These are phyloP conservation scores for Rhogogaster chlorosoma DNA, from an alignment of 2,888 invertebrate species.

Conservation along the genomic window DNA sequence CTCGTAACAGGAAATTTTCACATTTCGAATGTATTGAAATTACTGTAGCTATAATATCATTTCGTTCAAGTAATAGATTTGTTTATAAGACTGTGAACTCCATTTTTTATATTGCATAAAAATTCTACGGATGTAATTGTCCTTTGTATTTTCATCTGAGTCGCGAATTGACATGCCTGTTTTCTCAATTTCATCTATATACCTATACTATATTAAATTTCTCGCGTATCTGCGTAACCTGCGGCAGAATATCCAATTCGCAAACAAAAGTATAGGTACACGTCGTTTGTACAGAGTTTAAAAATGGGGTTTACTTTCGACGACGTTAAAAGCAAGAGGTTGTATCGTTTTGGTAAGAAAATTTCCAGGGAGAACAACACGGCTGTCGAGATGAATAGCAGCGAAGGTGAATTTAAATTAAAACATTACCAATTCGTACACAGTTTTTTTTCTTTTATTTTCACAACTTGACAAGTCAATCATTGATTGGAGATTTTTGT, in stretches of 20 bases:
- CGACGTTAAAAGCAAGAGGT: slow-evolving; percentile 10
- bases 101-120: not conserved
- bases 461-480: not conserved
- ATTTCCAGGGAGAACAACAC: not conserved
- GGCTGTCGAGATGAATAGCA: not conserved
- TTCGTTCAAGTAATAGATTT: not conserved
- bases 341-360: not conserved
- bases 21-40: not conserved
- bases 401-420: slow-evolving; percentile 4
- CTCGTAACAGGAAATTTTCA: not conserved
- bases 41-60: not conserved
- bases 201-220: not conserved
- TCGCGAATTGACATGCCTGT: not conserved
- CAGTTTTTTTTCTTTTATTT: not conserved
- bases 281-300: not conserved
- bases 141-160: not conserved
- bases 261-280: not conserved
- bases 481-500: not conserved
- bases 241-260: slow-evolving; percentile 11
- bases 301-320: not conserved
- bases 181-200: not conserved
- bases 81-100: not conserved
- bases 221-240: not conserved
- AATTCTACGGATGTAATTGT: not conserved
- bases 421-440: not conserved